These are phyloP conservation scores for Neolamprologus sp. DNA, from an alignment of 2,113 vertebrate species.

Conservation along the genomic window DNA sequence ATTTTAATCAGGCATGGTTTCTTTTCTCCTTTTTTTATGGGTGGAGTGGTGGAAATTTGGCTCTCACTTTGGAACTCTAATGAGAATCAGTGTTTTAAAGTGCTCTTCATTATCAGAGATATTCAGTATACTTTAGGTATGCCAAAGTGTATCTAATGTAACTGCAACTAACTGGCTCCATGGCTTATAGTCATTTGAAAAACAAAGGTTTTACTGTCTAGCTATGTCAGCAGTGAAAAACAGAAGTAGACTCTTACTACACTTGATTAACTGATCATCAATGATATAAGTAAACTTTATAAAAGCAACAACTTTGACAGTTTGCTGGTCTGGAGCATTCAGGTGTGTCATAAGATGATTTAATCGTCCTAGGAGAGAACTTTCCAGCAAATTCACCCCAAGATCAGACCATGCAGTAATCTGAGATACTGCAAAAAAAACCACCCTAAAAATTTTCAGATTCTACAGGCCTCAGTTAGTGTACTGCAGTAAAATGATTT, in stretches of 20 bases:
- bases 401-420: not conserved
- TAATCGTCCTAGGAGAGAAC: not conserved
- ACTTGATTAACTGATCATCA: not conserved
- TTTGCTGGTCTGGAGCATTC: not conserved
- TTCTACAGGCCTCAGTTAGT: not conserved
- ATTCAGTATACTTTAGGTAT: not conserved
- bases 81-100: not conserved
- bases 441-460: accelerated
- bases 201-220: not conserved
- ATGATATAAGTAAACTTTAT: not conserved
- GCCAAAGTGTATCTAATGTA: not conserved
- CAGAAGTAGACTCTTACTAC: not conserved
- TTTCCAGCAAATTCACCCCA: not conserved
- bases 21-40: not conserved
- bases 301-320: not conserved
- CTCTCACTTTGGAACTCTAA: not conserved
- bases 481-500: not conserved
- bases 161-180: not conserved
- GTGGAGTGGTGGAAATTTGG: not conserved
- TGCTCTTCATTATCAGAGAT: not conserved
- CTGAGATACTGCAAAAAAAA: not conserved
- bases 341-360: not conserved
- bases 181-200: not conserved
- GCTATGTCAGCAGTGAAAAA: not conserved
- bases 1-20: not conserved